Evolutionary conservation across 2,888 invertebrate genomes (phyloP).

Genomic region (Mechanitis mazaeus): DNA sequence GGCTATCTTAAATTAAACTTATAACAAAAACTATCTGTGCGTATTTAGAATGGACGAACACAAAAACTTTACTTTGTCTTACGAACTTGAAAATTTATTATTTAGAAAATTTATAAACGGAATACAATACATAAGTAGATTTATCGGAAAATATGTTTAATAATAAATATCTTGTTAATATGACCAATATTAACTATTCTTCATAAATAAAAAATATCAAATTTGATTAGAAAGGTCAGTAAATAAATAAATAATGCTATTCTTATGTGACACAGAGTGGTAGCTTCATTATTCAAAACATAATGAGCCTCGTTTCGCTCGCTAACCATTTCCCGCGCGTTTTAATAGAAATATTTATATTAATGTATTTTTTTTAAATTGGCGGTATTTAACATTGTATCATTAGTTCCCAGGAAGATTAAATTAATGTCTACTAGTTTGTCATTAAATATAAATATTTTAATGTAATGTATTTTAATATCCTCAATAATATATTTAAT

Average conservation of each 20-base stretch:
- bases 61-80: too few species aligned
- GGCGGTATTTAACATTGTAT: too few species aligned
- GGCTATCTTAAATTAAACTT: slow-evolving; percentile 1
- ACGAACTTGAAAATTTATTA: too few species aligned
- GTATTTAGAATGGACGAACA: too few species aligned
- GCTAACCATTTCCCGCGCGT: background rate
- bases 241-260: background rate
- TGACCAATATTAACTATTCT: background rate
- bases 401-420: too few species aligned
- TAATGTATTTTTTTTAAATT: background rate
- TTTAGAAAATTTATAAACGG: too few species aligned
- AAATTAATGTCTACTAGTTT: too few species aligned
- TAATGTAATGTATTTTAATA: too few species aligned
- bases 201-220: background rate
- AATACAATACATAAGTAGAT: too few species aligned
- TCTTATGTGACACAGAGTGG: slow-evolving; percentile 1
- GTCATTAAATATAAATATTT: too few species aligned
- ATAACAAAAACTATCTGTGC: background rate
- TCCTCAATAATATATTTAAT: too few species aligned
- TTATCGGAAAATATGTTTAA: background rate
- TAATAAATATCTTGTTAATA: background rate
- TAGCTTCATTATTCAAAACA: slow-evolving; percentile 2
- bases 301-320: background rate
- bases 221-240: background rate
- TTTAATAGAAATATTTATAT: background rate